phyloP scores from a whole-genome alignment of 2,888 invertebrate genomes.

The Terebella lapidaria region DNA sequence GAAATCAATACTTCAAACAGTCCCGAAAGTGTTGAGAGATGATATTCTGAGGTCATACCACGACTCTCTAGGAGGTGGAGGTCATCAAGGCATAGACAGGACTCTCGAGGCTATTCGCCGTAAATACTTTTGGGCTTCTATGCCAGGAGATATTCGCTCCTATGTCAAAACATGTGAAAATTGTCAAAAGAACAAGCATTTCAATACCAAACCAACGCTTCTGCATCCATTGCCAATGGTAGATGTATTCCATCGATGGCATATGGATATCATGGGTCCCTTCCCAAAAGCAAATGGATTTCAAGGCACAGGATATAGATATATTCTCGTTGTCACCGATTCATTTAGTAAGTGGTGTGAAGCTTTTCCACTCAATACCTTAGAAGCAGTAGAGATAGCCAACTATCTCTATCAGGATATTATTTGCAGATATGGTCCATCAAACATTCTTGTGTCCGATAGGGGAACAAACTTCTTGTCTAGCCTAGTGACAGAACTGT shows the following conservation, averaged over 20 bases:
- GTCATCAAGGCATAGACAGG: no score
- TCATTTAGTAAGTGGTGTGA: constrained; percentile 19
- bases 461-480: constrained; percentile 6
- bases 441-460: background rate
- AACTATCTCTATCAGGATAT: background rate
- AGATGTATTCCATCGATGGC: background rate
- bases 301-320: background rate
- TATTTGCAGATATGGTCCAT: constrained; percentile 6
- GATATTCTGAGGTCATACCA: no score
- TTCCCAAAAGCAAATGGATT: background rate
- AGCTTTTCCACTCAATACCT: constrained; percentile 17
- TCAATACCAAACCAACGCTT: background rate
- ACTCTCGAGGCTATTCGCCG: background rate
- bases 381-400: background rate
- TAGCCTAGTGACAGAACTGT: background rate
- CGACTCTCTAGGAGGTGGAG: no score
- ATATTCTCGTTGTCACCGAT: background rate
- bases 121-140: background rate
- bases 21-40: no score
- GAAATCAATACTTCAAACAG: no score
- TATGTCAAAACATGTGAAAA: background rate
- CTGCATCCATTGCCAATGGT: background rate
- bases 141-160: background rate
- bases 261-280: background rate
- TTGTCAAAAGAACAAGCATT: background rate